These are phyloP conservation scores for Lanius ludovicianus DNA, from an alignment of 2,113 vertebrate genomes.

Conservation along the genomic window DNA sequence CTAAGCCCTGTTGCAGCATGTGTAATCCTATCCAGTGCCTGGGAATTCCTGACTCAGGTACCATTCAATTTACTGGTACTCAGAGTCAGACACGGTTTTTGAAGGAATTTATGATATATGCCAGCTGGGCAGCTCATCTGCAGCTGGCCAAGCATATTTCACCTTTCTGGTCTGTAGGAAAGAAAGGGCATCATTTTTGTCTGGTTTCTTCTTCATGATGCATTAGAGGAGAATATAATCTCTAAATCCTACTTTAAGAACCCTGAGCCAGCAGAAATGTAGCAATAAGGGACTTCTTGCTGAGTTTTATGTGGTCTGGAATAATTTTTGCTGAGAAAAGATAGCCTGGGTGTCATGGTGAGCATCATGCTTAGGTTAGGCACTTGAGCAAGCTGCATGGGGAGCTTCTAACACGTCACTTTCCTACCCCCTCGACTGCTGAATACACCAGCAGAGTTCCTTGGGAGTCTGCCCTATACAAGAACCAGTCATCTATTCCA, in stretches of 20 bases:
- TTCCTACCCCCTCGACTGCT: accelerated
- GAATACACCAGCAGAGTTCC: neutral
- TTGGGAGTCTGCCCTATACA: neutral
- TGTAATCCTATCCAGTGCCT: neutral
- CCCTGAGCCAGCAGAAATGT: neutral
- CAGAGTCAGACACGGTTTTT: accelerated
- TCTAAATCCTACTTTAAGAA: neutral
- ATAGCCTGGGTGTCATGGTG: neutral
- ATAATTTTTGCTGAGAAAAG: neutral
- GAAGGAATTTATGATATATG: neutral
- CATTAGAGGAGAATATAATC: neutral
- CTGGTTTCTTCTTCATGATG: neutral
- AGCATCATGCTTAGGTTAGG: neutral
- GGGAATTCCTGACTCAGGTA: neutral
- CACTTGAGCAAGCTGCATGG: neutral
- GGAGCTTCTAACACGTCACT: neutral
- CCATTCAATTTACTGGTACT: neutral
- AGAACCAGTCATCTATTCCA: neutral
- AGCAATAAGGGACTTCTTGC: neutral
- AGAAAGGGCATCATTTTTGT: neutral
- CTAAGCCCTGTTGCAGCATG: neutral
- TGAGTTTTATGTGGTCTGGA: neutral
- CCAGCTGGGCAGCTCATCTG: neutral
- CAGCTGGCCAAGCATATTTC: neutral
- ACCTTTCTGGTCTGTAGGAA: neutral